Evolutionary conservation across 2,888 invertebrate genomes (phyloP), one percentile per base, ranked within the genome.

Genomic region (Mythimna pallens): DNA sequence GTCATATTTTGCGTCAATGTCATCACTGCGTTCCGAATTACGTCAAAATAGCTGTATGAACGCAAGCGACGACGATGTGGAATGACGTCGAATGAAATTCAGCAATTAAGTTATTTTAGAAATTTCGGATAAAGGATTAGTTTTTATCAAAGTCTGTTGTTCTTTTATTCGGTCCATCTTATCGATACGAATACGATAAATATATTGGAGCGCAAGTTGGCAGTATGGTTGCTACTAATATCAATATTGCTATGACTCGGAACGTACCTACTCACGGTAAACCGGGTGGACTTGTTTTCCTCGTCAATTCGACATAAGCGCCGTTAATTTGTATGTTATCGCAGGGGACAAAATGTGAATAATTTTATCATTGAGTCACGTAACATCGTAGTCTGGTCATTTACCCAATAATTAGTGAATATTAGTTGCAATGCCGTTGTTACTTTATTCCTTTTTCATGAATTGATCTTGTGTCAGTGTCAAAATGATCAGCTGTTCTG

Each of bases 401-500:
- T 63, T 61, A 65, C 34, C 54, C 20, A 34, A 40, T 50, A 22
- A 7, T 30, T 25, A 59, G 7, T 25, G 30, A 34, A 52, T 43
- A 17, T n/a, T 34, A 50, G 30, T 7, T 12, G 22, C 22, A n/a
- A 34, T 50, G 30, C 58, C n/a, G 1, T 17, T 67, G 14, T 57
- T 54, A 43, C 3, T 34, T 22, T 62, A 9, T 36, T 9, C 36
- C 9, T 43, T 47, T n/a, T 17, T n/a, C 12, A 4, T 47, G 9
- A 43, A 69, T 47, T 55, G 58, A 65, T 59, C 40, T 65, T 66
- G 67, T 71, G 67, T 71, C 58, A 65, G 57, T 86, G 74, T 79
- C 82, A 79, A 70, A 69, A 67, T 77, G 65, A 78, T 85, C 85
- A 85, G 85, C 85, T 85, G 87, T 86, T 82, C 22, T 4, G 12